Evolutionary conservation across 2,888 invertebrate genomes (phyloP), one percentile per base, ranked within the genome.

Genomic region (Pachymerium ferrugineum): DNA sequence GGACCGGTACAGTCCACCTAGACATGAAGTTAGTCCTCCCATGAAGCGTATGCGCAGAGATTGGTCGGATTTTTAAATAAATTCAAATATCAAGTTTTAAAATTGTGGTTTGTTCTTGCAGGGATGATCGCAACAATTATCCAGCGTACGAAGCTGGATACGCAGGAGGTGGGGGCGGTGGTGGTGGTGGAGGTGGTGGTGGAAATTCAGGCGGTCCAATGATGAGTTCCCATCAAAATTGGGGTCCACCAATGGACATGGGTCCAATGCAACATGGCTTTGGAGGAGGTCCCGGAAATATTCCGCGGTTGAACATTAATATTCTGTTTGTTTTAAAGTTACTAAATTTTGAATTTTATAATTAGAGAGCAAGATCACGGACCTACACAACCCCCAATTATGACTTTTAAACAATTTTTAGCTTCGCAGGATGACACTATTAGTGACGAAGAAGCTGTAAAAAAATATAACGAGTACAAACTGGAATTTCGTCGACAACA

Each of bases 391-490:
- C 93, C 97, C 0, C 91, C 94, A 0, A 94, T 98, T 93, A 90
- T 97, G 89, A 90, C 95, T 1, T 93, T 99, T 83, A 98, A 98
- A 84, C 93, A 95, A 78, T 99, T 97, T 83, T 86, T 99, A 74
- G 92, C 91, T 35, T 93, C 95, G 14, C 97, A 97, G 83, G 98
- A 99, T 83, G 99, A 99, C 84, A 91, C 92, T 77, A 97, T 99
- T 79, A 96, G 97, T 38, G 97, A 97, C 79, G 94, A 96, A 77
- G 97, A 97, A 81, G 96, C 97, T 1, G 90, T 98, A 77, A 89
- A 90, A 80, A 97, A 97, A 82, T 99, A 98, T 85, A 96, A 95
- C 84, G 97, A 98, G 81, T 99, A 99, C 85, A 99, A 99, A 84
- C 85, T 94, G 80, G 98, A 99, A 80, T 99, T 97, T 83, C 91